Base-by-base conservation (phyloP, 1,140 invertebrate genomes). In the Coptotermes formosanus region DNA sequence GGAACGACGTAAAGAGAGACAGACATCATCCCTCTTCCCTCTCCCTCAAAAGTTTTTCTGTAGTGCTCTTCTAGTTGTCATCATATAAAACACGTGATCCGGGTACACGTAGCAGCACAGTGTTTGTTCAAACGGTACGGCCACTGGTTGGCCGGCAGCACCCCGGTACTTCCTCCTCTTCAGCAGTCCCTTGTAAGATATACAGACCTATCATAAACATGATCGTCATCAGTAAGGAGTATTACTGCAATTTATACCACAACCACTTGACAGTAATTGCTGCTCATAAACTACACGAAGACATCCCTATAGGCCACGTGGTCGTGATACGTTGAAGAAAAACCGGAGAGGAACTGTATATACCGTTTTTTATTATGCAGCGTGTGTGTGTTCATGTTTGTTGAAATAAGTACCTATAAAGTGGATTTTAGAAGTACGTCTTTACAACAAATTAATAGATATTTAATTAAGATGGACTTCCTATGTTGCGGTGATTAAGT, bases 1-100 rank as follows among this genome's bases (percentile, higher is more conserved):
- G 64, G 25, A 30, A 75, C 25, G 64, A 30, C 64, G 14, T n/a
- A 75, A 75, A 75, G 64, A 75, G 64, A 75, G 64, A 75, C 25
- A 75, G 64, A 30, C n/a, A 75, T 75, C 64, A 30, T 16, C 25
- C n/a, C 25, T 75, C 64, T 75, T 14, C n/a, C 4, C 64, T 75
- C 64, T 75, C 64, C n/a, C 64, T 75, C 64, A 30, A 75, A 75
- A 75, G 25, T 75, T 75, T 75, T 75, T 75, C 64, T 30, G 64
- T 30, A 30, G 59, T 64, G 64, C 64, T 75, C 64, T 75, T 75
- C 64, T 14, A 75, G 25, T 75, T 75, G 64, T 75, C 64, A 75
- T 75, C 64, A 75, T 75, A 75, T 75, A 75, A 75, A 75, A 75
- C 64, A 75, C 64, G 64, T 75, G 64, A 75, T 75, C n/a, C 64